Base-by-base conservation (phyloP, 2,888 invertebrate species). In the Leucophenga montana region DNA sequence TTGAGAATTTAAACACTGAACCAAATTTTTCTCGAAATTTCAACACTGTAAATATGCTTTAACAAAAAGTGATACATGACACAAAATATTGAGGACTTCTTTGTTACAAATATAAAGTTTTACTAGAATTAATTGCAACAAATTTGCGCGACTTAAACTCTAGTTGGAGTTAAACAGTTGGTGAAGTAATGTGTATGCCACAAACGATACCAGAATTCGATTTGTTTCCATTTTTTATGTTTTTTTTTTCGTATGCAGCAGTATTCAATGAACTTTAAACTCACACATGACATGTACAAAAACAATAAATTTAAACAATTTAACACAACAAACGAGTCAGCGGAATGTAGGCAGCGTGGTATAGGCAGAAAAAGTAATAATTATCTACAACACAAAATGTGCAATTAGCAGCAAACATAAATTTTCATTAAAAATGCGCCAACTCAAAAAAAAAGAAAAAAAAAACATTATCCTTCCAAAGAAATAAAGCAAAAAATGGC, bases 401-500 rank as follows among this genome's bases (percentile, higher is more conserved):
- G 20, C 8, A 80, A 80, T 80, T 77, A 80, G 75, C 72, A 80
- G 65, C 73, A 73, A 54, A 66, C 79, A 80, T 82, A 74, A 80
- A 80, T 82, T 76, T 73, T 71, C 77, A 72, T 78, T 80, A 76
- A 75, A 73, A 73, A 71, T 65, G 59, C 16, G 16, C 6, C 65
- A 71, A 56, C 68, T 64, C 57, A 31, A 16, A 57, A 27, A 57
- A 57, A 27, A 57, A 31, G 13, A 57, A 57, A 1, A 57, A 22
- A 16, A 22, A 48, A 67, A 20, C 22, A 18, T 46, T 46, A 48
- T 5, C n/a, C 16, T 46, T 22, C 27, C 11, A 27, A 13, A 44
- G 56, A 67, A 44, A 67, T 11, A 11, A 13, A 20, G n/a, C 22
- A 18, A 54, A 53, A 53, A 18, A 22, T 54, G 22, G 1, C 50